Base-by-base conservation (phyloP, 2,113 vertebrate species). In the Tragelaphus scriptus region DNA sequence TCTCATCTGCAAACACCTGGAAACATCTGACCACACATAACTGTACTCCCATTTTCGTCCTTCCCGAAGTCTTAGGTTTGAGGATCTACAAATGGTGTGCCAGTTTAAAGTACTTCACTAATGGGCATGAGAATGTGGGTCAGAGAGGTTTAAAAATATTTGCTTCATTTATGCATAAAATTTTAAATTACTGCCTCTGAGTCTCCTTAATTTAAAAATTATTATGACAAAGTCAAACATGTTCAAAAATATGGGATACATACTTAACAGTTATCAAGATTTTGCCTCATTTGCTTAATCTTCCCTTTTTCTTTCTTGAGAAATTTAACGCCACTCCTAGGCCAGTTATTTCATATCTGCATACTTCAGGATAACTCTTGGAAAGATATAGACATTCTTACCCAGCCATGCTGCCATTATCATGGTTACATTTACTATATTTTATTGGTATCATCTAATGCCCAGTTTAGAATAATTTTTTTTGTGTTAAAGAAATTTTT, bases 151-250 rank as follows among this genome's bases (percentile, higher is more conserved):
- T 95, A 81, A 86, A 90, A 86, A 44, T 89, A 17, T 53, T 44
- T 36, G 9, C 21, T 91, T 75, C 47, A 12, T 86, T 95, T 82
- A 23, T 40, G 3, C 16, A 44, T 80, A n/a, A 59, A n/a, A 51
- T 92, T 96, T 91, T 17, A 85, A 90, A 61, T 53, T 65, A 28
- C 53, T 97, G 36, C 85, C 81, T 91, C 95, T 59, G n/a, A 82
- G n/a, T 19, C 28, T 63, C 58, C 82, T 94, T 75, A 77, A 80
- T 81, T 85, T 88, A 94, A 87, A 81, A 94, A 92, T 68, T 63
- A 47, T 77, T 63, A 53, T 55, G 14, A 75, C 92, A 91, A 88
- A 90, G 75, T 23, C 26, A 61, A 53, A 16, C 47, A 30, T 30
- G 63, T 44, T 56, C 19, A 65, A 51, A 90, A 94, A 23, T 44